phyloP scores from a whole-genome alignment of 2,888 invertebrate species.

The Coremacera marginata region DNA sequence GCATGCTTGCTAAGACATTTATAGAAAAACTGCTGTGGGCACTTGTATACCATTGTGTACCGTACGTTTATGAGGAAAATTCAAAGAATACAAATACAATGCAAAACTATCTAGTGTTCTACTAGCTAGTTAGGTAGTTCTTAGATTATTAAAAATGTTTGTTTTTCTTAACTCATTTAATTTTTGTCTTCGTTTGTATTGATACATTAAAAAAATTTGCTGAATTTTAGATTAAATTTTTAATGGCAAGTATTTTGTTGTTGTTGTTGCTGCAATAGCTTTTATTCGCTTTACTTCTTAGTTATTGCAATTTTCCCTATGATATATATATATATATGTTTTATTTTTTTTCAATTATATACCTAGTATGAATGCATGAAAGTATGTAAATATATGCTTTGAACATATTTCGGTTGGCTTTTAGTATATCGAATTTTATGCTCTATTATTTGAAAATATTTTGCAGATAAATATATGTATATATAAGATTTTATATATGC shows the following conservation, averaged over 20 bases:
- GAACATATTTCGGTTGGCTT: constrained; percentile 47
- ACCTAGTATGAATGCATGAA: background rate
- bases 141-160: background rate
- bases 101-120: background rate
- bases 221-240: constrained; percentile 13
- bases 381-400: constrained; percentile 37
- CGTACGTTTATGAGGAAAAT: background rate
- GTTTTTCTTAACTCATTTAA: background rate
- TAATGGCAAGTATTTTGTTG: constrained; percentile 26
- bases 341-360: background rate
- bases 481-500: background rate
- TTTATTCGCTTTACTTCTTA: no score
- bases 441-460: constrained; percentile 13
- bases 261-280: background rate
- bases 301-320: no score
- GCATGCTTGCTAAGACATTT: constrained; percentile 9
- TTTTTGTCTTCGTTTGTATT: background rate
- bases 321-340: background rate
- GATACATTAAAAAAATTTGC: background rate
- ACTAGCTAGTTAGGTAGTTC: background rate
- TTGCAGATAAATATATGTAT: constrained; percentile 1
- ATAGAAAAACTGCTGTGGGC: background rate
- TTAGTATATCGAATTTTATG: constrained; percentile 26
- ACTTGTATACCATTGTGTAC: no score
- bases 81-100: constrained; percentile 18